phyloP scores from a whole-genome alignment of 2,888 invertebrate genomes.

The Lithosia quadra region DNA sequence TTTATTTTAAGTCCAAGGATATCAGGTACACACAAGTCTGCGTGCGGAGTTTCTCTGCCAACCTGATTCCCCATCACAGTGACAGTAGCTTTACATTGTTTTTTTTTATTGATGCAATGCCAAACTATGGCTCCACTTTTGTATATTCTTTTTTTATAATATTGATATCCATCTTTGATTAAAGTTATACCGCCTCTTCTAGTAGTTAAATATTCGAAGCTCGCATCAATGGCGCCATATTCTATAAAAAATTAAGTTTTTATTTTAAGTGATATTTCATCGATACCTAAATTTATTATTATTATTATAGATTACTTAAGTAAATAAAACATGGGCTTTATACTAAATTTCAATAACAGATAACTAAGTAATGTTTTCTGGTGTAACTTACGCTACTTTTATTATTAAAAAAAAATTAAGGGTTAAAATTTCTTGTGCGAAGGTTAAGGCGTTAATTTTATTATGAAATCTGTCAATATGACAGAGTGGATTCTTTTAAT shows the following conservation, averaged over 20 bases:
- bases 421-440: too few relatives aligned
- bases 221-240: not conserved
- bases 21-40: conserved; percentile 4
- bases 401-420: too few relatives aligned
- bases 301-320: too few relatives aligned
- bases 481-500: too few relatives aligned
- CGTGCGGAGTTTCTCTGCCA: not conserved
- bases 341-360: too few relatives aligned
- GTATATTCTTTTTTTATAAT: not conserved
- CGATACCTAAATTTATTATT: too few relatives aligned
- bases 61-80: not conserved
- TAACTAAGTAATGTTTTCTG: too few relatives aligned
- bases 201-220: not conserved
- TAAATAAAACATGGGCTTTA: too few relatives aligned
- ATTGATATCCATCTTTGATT: not conserved
- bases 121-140: not conserved
- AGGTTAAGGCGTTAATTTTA: too few relatives aligned
- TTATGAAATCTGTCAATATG: too few relatives aligned
- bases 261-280: too few relatives aligned
- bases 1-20: not conserved
- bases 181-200: not conserved
- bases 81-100: not conserved
- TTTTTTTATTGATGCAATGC: not conserved
- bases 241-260: not conserved
- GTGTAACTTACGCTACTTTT: too few relatives aligned